Conservation (phyloP, 2,888 invertebrate species). For the Drosophila flavopinicola region DNA sequence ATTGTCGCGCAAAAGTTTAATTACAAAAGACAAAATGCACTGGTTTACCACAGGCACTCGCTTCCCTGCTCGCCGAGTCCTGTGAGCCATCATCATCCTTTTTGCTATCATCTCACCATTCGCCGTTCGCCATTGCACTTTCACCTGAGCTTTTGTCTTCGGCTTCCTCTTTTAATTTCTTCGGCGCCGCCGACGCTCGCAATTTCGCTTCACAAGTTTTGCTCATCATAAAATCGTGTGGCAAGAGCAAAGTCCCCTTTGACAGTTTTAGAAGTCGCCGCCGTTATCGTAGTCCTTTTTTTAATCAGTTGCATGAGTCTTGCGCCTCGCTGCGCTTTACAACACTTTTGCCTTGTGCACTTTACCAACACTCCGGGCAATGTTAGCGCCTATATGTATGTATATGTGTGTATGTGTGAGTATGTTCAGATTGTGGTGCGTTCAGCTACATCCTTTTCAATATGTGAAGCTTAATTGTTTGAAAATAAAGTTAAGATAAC, state of each 20-base stretch:
- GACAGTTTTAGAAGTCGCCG: slow-evolving; percentile 68
- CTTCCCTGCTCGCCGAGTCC: too few species aligned
- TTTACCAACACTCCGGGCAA: slow-evolving; percentile 37
- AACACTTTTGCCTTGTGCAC: slow-evolving; percentile 53
- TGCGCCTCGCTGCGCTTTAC: slow-evolving; percentile 60
- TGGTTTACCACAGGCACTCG: slow-evolving; percentile 3
- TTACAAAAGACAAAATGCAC: slow-evolving; percentile 72
- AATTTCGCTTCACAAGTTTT: slow-evolving; percentile 71
- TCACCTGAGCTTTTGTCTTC: slow-evolving; percentile 47
- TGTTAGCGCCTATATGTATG: neutral
- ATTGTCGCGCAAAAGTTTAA: slow-evolving; percentile 73
- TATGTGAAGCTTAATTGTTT: slow-evolving; percentile 39
- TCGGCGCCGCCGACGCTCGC: slow-evolving; percentile 40
- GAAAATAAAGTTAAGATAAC: neutral
- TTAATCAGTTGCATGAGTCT: slow-evolving; percentile 70
- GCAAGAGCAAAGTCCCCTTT: slow-evolving; percentile 52
- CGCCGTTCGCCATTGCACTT: slow-evolving; percentile 41
- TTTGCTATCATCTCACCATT: slow-evolving; percentile 1
- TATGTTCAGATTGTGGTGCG: slow-evolving; percentile 2
- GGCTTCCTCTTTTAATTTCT: slow-evolving; percentile 55
- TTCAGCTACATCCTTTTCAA: slow-evolving; percentile 12
- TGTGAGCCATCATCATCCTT: slow-evolving; percentile 3
- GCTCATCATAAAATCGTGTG: slow-evolving; percentile 70
- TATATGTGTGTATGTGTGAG: neutral
- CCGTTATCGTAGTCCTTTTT: slow-evolving; percentile 44